These are phyloP conservation scores for Ptilonorhynchus violaceus DNA, from an alignment of 2,113 vertebrate genomes.

Conservation along the genomic window DNA sequence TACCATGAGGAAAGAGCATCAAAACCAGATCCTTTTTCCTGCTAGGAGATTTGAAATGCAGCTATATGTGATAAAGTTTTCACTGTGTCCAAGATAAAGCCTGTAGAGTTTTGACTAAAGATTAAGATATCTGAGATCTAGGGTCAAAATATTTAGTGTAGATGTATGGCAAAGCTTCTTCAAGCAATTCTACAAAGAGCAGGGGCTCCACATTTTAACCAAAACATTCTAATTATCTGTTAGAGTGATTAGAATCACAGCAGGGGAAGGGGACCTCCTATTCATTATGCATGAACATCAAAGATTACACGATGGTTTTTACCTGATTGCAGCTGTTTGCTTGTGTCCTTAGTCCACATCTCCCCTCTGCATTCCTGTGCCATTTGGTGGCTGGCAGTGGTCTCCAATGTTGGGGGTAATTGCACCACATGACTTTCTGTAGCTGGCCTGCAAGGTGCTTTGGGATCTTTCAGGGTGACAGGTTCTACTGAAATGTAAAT, in stretches of 20 bases:
- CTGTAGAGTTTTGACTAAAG: background rate
- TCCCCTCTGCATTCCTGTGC: background rate
- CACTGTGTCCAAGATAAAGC: background rate
- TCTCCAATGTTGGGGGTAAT: background rate
- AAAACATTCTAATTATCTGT: background rate
- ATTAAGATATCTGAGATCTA: background rate
- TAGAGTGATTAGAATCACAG: background rate
- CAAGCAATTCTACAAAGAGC: background rate
- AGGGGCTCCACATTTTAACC: background rate
- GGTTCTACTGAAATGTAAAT: background rate
- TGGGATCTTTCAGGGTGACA: background rate
- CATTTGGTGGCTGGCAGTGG: background rate
- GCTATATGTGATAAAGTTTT: background rate
- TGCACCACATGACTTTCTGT: background rate
- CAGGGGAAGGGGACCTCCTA: background rate
- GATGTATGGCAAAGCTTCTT: background rate
- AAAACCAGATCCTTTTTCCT: background rate
- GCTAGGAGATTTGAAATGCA: background rate
- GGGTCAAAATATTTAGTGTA: background rate
- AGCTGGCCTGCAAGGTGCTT: background rate
- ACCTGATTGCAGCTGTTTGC: background rate
- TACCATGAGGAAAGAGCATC: background rate
- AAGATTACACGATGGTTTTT: background rate
- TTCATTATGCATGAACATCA: background rate
- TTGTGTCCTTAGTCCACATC: background rate